Base-by-base conservation (phyloP, 2,888 invertebrate genomes). In the Petrophora chlorosata region DNA sequence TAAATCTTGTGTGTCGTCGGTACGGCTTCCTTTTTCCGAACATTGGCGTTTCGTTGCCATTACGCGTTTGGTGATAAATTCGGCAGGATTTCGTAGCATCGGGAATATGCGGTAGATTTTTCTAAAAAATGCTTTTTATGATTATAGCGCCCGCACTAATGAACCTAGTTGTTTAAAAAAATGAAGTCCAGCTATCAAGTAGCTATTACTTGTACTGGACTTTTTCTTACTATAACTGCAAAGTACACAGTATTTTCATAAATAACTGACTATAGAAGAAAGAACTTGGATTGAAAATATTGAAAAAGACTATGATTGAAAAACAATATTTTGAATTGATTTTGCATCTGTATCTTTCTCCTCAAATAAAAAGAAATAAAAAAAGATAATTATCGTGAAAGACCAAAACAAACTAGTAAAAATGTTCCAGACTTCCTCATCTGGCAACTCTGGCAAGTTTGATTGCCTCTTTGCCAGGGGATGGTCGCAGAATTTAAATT, bases 381-480 rank as follows among this genome's bases (percentile, higher is more conserved):
- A 74, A 73, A 75, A 67, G 64, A 56, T 49, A 59, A 63, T 62
- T 63, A 61, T 56, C 61, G 61, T 34, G 64, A 68, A 63, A 58
- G 67, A 59, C 50, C 39, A 50, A 51, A 52, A 59, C 55, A 59
- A 61, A 59, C 47, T 46, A 42, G 54, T 42, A 50, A 53, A 56
- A 53, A 43, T 38, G 33, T 38, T 43, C 35, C 32, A 47, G 77
- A 79, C 71, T 81, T 81, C 79, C 79, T 78, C 76, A 80, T 81
- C 79, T 71, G 74, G 70, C 61, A 84, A 83, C 69, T 85, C 82
- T 79, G 82, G 70, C 59, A 84, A 83, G 70, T 85, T 83, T 79
- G 82, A 85, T 85, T 82, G 79, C 70, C 64, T 60, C 47, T 36
- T 36, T 23, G 14, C 17, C 41, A 43, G 65, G n/a, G n/a, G 56